Base-by-base conservation (phyloP, 2,797 vertebrate species). In the Chanos chanos region DNA sequence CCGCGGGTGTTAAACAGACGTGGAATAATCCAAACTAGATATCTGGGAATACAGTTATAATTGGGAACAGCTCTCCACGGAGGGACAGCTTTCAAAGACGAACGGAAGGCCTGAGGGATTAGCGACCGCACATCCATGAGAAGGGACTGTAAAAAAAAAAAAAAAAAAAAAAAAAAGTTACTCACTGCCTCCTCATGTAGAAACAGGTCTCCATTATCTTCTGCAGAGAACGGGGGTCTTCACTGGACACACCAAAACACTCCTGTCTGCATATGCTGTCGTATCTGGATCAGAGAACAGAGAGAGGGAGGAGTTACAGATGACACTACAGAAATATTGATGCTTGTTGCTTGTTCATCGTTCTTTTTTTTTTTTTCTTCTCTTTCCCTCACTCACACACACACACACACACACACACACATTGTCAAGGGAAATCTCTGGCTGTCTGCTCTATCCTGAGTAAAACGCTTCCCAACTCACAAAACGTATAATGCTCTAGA, bases 131-230 rank as follows among this genome's bases (percentile, higher is more conserved):
- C 31, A 25, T 57, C 24, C 25, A 24, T 25, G n/a, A n/a, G n/a
- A 4, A 2, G 50, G 5, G 19, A 21, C 40, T 21, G 37, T 45
- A 45, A 53, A 10, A 22, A 16, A 3, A 2, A 9, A 1, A 39
- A 19, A 48, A 24, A 10, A 24, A 50, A 27, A 33, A 21, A 45
- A 30, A 31, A 47, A 40, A 16, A 40, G 56, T 41, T 71, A 78
- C 76, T 78, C 51, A 78, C 76, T 73, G 73, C 73, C 73, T 71
- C 68, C 63, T 71, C 73, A 75, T 78, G 51, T 69, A 68, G 53
- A 78, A 78, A 78, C 33, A 43, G 56, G 55, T 36, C 49, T 71
- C 62, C 73, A 78, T 78, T 55, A 61, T 70, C 54, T 55, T 48
- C 48, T 36, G 64, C 15, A 45, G 51, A 41, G 54, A 31, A 64